Conservation (phyloP, 2,888 invertebrate genomes). For the Strigamia maritima region DNA sequence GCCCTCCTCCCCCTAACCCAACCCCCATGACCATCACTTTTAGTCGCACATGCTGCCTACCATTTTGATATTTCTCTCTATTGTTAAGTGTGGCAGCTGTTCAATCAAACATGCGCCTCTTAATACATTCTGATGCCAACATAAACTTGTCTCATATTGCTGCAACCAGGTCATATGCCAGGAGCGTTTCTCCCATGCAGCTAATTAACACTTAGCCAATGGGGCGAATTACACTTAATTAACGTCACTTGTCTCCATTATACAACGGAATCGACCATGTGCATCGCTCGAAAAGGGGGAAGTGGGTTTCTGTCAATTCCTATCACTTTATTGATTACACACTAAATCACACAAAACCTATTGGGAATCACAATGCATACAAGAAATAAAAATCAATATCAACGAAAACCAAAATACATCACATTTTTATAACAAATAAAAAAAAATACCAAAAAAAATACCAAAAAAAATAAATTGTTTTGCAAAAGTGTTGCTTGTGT, state of each 20-base stretch:
- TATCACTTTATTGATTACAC: constrained; percentile 16
- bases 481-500: constrained; percentile 1
- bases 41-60: neutral
- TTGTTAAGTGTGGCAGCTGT: constrained; percentile 14
- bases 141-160: constrained; percentile 28
- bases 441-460: neutral
- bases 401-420: neutral
- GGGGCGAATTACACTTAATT: constrained; percentile 27
- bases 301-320: neutral
- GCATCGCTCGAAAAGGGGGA: constrained; percentile 6
- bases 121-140: constrained; percentile 25
- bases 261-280: constrained; percentile 20
- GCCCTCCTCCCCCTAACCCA: neutral
- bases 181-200: constrained; percentile 19
- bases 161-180: constrained; percentile 18
- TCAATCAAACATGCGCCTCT: constrained; percentile 24
- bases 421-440: neutral
- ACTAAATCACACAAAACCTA: neutral
- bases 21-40: neutral
- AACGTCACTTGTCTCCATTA: constrained; percentile 27
- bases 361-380: neutral
- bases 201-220: constrained; percentile 28
- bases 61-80: neutral
- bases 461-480: neutral
- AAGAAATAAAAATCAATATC: neutral